Conservation (phyloP, 2,888 invertebrate species). For the Pachydiplax longipennis region DNA sequence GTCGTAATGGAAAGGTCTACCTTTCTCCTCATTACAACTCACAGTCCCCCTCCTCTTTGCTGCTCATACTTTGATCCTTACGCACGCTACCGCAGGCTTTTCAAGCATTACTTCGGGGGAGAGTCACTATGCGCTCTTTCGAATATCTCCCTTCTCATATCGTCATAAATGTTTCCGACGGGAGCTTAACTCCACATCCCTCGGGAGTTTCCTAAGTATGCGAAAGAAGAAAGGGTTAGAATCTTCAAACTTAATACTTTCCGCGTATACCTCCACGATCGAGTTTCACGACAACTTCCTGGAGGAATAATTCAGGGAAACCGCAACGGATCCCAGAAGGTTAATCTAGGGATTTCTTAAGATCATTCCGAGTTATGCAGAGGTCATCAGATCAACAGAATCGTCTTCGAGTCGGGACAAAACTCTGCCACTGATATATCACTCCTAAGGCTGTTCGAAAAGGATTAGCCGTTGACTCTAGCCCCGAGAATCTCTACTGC, state of each 20-base stretch:
- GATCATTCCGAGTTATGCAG: not conserved
- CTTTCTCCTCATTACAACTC: not conserved
- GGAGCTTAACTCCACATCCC: not conserved
- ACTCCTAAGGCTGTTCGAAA: too few species aligned
- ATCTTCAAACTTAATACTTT: not conserved
- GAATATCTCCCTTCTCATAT: not conserved
- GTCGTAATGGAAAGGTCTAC: not conserved
- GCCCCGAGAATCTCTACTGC: too few species aligned
- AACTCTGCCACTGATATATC: too few species aligned
- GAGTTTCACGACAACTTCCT: not conserved
- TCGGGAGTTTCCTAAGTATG: not conserved
- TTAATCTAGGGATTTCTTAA: not conserved
- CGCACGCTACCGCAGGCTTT: not conserved
- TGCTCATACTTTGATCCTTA: not conserved
- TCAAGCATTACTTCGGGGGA: not conserved
- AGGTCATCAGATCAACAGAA: too few species aligned
- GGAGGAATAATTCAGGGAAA: not conserved
- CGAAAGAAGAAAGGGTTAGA: not conserved
- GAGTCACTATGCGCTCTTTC: not conserved
- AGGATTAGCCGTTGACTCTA: too few species aligned
- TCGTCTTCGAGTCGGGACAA: too few species aligned
- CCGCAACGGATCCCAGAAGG: not conserved
- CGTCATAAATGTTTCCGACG: not conserved
- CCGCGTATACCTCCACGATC: not conserved
- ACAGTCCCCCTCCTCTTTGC: not conserved